Base-by-base conservation (phyloP, 2,888 invertebrate genomes). In the Pollenia amentaria region DNA sequence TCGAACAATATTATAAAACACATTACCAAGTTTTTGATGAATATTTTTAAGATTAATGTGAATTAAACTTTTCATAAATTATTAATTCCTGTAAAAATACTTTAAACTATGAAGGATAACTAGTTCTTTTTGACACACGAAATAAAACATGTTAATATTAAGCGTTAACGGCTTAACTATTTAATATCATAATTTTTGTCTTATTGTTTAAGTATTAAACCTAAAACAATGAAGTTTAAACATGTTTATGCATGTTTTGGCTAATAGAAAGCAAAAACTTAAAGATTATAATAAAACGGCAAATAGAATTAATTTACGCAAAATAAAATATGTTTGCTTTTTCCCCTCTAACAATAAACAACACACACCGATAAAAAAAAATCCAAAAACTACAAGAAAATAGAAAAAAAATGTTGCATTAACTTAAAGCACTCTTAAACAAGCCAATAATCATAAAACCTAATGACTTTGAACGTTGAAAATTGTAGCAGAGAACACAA, bases 381-480 rank as follows among this genome's bases (percentile, higher is more conserved):
- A 29, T 75, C 84, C 16, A 79, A 79, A 69, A 80, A 84, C 60
- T 67, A 76, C 11, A 64, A 18, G 42, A 73, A 11, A 67, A 38
- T 65, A 55, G 48, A 55, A 46, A 55, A 77, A 77, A 51, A 46
- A 75, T 75, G 44, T 44, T 85, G 87, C 70, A 84, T 81, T 79
- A 85, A 85, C 84, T 87, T 89, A 88, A 88, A 85, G 85, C 87
- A 88, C 89, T 87, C 87, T 87, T 87, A 88, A 88, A 89, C 92
- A 92, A 92, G 92, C 92, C 91, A 92, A 92, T 92, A 92, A 92
- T 92, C 92, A 92, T 92, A 92, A 92, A 92, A 92, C 88, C 91
- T 91, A 92, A 92, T 92, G 91, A 91, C 90, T 91, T 84, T 84
- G 88, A 88, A 87, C 88, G 82, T 73, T 84, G 86, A 65, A 80